A percentile compares a stretch with the other conserved stretches of the same genome.
These are phyloP conservation scores for Heloderma charlesbogerti DNA, from an alignment of 2,113 vertebrate genomes.

Conservation along the genomic window DNA sequence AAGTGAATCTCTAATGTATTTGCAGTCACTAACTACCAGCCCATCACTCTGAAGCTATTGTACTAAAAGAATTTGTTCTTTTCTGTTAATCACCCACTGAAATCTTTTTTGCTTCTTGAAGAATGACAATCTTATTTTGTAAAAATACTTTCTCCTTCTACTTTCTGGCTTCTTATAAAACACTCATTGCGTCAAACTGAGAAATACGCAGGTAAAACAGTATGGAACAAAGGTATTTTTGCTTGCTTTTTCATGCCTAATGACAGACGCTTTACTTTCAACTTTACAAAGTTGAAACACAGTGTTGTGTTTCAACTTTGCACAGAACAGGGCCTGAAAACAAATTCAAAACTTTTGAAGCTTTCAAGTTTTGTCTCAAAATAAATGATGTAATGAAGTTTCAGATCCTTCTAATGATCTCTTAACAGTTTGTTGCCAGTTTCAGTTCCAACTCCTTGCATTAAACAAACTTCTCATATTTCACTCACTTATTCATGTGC, in stretches of 20 bases:
- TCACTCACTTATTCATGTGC: no score
- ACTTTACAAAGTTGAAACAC: no score
- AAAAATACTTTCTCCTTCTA: background rate
- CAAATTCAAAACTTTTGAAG: constrained; percentile 13
- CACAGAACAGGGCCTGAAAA: background rate
- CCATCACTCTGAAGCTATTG: constrained; percentile 25
- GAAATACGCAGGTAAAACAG: background rate
- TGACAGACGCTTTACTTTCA: constrained; percentile 25
- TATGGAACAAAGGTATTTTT: background rate
- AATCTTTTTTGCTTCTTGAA: constrained; percentile 32
- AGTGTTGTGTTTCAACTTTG: constrained; percentile 3
- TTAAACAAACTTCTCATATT: background rate
- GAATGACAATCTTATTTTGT: constrained; percentile 13
- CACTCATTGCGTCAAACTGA: background rate
- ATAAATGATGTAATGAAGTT: background rate
- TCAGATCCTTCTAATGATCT: background rate
- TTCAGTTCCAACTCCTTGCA: background rate
- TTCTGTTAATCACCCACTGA: constrained; percentile 38
- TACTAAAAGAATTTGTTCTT: background rate
- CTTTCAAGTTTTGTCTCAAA: background rate
- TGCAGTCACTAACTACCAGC: constrained; percentile 22
- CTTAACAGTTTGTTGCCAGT: background rate
- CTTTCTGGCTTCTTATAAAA: background rate
- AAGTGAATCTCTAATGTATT: constrained; percentile 31
- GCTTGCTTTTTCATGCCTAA: background rate